Percentiles rank a stretch among this genome's conserved stretches.
phyloP scores from a whole-genome alignment of 1,140 invertebrate species.

The Anthonomus grandis region DNA sequence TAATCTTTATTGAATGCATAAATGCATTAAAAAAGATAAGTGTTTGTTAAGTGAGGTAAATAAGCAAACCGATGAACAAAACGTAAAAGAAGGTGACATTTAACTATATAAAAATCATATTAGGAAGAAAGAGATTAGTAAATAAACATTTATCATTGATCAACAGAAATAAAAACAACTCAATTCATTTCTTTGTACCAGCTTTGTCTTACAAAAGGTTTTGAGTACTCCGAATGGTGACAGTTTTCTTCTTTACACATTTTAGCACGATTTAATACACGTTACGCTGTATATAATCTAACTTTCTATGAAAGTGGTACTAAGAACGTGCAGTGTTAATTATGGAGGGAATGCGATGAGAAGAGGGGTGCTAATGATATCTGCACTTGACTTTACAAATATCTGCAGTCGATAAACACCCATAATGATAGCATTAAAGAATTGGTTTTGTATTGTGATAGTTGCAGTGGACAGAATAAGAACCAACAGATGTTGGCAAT shows the following conservation, averaged over 20 bases:
- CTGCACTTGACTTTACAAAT: neutral
- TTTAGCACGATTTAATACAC: too few relatives aligned
- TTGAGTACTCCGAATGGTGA: neutral
- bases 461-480: neutral
- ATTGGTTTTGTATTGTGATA: neutral
- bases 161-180: neutral
- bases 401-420: neutral
- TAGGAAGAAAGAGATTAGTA: neutral
- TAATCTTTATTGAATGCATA: constrained; percentile 9
- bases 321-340: neutral
- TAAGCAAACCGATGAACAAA: neutral
- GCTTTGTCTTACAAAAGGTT: neutral
- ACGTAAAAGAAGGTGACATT: neutral
- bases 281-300: too few relatives aligned
- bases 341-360: neutral
- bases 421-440: neutral
- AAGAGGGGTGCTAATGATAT: neutral
- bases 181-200: neutral
- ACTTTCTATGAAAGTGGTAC: neutral
- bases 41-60: constrained; percentile 9
- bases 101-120: neutral
- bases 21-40: constrained; percentile 2
- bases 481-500: neutral
- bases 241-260: neutral
- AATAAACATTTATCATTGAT: neutral